Evolutionary conservation across 2,113 vertebrate genomes (phyloP).

Genomic region (Condylura cristata): DNA sequence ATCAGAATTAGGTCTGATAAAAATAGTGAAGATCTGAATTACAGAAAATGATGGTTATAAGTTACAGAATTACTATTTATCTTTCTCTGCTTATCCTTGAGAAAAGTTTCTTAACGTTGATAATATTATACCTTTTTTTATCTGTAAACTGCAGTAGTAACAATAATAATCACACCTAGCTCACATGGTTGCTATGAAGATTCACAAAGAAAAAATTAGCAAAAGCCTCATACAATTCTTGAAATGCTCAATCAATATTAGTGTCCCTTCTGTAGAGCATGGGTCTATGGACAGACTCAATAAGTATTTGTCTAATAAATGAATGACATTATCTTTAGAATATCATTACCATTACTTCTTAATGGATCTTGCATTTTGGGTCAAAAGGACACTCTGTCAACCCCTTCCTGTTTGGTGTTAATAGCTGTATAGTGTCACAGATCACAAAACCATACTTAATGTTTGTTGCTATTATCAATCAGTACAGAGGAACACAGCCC

Average conservation of each 20-base stretch:
- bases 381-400: slow-evolving; percentile 39
- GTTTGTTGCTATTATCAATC: slow-evolving; percentile 83
- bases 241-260: background rate
- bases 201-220: slow-evolving; percentile 14
- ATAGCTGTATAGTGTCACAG: slow-evolving; percentile 10
- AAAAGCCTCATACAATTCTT: background rate
- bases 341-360: slow-evolving; percentile 43
- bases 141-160: background rate
- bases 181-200: background rate
- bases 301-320: slow-evolving; percentile 60
- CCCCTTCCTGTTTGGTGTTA: slow-evolving; percentile 36
- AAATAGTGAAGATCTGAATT: background rate
- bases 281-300: background rate
- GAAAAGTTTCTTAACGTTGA: background rate
- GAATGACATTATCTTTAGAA: slow-evolving; percentile 52
- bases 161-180: background rate
- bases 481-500: slow-evolving; percentile 76
- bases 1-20: background rate
- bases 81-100: background rate
- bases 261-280: background rate
- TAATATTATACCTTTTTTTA: background rate
- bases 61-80: background rate
- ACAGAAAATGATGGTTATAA: background rate
- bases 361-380: slow-evolving; percentile 47
- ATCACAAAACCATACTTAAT: slow-evolving; percentile 72